A percentile compares a stretch with the other conserved stretches of the same genome.
Conservation (phyloP, 2,888 invertebrate genomes). For the Tachina grossa region DNA sequence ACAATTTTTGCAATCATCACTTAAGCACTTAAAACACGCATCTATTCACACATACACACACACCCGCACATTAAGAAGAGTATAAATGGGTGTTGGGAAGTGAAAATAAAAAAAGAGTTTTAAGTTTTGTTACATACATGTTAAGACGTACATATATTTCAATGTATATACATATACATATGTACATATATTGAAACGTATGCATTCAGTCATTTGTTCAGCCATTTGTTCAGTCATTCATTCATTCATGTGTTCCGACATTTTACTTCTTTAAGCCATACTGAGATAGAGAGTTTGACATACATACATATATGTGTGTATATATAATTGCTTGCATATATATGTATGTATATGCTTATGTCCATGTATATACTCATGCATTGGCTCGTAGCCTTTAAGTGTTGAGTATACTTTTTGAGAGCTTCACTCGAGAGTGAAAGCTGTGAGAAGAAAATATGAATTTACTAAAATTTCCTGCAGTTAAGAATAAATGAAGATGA, state of each 20-base stretch:
- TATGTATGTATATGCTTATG: not conserved
- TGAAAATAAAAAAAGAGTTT: slow-evolving; percentile 30
- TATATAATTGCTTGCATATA: too few species aligned
- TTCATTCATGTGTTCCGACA: slow-evolving; percentile 15
- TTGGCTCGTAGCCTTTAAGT: slow-evolving; percentile 3
- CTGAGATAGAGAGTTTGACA: slow-evolving; percentile 11
- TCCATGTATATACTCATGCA: not conserved
- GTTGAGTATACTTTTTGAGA: slow-evolving; percentile 11
- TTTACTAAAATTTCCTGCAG: slow-evolving; percentile 53
- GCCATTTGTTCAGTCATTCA: slow-evolving; percentile 26
- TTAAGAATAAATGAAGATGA: slow-evolving; percentile 46
- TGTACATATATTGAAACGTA: slow-evolving; percentile 1
- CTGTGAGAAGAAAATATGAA: slow-evolving; percentile 20
- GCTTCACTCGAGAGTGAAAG: not conserved
- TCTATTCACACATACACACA: not conserved
- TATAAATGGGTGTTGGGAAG: not conserved
- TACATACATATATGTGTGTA: not conserved
- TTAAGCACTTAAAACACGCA: slow-evolving; percentile 25
- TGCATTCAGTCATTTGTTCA: slow-evolving; percentile 40
- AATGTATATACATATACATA: too few species aligned
- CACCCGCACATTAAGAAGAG: not conserved
- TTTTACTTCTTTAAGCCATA: slow-evolving; percentile 17
- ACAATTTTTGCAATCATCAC: slow-evolving; percentile 45
- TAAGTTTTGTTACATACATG: slow-evolving; percentile 53
- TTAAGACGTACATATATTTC: too few species aligned